Evolutionary conservation across 2,888 invertebrate genomes (phyloP).

Genomic region (Chelonus formosanus): DNA sequence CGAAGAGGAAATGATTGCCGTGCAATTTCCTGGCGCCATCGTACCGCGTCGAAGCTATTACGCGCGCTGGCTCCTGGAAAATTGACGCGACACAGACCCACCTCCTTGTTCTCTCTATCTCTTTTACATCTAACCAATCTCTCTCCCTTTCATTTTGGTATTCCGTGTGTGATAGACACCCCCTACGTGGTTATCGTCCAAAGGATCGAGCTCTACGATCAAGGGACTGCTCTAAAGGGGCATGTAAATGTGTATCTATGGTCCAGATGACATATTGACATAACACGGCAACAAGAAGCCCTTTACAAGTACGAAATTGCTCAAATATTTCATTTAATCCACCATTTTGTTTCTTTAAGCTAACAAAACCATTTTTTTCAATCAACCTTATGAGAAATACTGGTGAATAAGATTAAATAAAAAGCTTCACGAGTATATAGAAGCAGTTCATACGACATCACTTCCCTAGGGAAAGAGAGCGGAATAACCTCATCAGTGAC

Average conservation of each 20-base stretch:
- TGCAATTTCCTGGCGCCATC: conserved; percentile 44
- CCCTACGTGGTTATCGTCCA: conserved; percentile 1
- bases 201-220: conserved; percentile 16
- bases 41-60: conserved; percentile 36
- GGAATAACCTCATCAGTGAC: conserved; percentile 58
- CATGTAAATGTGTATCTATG: conserved; percentile 28
- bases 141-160: conserved; percentile 5
- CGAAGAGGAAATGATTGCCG: conserved; percentile 43
- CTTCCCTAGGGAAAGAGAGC: conserved; percentile 55
- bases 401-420: no score
- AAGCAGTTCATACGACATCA: conserved; percentile 48
- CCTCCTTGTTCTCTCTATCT: conserved; percentile 5
- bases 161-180: conserved; percentile 17
- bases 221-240: conserved; percentile 11
- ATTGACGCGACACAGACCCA: conserved; percentile 37
- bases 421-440: no score
- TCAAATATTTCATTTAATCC: conserved; percentile 2
- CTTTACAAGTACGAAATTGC: conserved; percentile 7
- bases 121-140: not conserved
- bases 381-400: no score
- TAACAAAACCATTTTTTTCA: no score
- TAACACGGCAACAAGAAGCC: conserved; percentile 6
- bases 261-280: conserved; percentile 26
- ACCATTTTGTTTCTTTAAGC: no score
- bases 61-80: conserved; percentile 37